phyloP scores from a whole-genome alignment of 2,113 vertebrate genomes.

The Nycticebus coucang region DNA sequence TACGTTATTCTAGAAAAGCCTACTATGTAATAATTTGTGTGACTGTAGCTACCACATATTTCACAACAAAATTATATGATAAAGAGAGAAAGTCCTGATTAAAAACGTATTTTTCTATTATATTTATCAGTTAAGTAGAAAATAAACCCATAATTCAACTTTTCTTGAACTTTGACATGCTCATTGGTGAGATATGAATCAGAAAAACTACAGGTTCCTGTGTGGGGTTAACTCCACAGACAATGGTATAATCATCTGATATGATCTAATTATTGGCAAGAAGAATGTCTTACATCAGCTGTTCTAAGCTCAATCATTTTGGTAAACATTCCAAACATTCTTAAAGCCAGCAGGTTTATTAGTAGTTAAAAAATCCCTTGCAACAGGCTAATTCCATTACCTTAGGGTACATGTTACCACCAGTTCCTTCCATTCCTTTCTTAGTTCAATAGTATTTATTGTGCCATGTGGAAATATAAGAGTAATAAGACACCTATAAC shows the following conservation, averaged over 20 bases:
- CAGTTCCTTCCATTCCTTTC: conserved; percentile 29
- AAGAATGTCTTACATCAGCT: neutral
- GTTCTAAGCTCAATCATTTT: neutral
- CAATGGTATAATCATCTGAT: neutral
- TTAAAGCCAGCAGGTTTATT: neutral
- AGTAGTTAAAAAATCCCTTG: conserved; percentile 42
- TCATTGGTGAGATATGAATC: conserved; percentile 6
- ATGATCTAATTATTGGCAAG: neutral
- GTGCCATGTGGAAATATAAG: neutral
- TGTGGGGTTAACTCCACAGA: neutral
- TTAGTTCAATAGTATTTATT: conserved; percentile 40
- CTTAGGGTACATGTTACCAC: neutral
- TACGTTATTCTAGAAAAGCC: neutral
- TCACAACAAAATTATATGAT: neutral
- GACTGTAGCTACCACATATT: neutral
- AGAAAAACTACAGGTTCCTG: neutral
- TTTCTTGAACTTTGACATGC: neutral
- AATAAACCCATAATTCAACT: neutral
- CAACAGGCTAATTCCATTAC: neutral
- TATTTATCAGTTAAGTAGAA: conserved; percentile 12
- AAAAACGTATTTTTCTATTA: neutral
- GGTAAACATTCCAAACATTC: conserved; percentile 2
- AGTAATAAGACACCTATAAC: neutral
- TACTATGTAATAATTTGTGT: conserved; percentile 16
- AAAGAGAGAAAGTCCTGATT: neutral